phyloP scores from a whole-genome alignment of 2,888 invertebrate species.

The Torymus tubicola region DNA sequence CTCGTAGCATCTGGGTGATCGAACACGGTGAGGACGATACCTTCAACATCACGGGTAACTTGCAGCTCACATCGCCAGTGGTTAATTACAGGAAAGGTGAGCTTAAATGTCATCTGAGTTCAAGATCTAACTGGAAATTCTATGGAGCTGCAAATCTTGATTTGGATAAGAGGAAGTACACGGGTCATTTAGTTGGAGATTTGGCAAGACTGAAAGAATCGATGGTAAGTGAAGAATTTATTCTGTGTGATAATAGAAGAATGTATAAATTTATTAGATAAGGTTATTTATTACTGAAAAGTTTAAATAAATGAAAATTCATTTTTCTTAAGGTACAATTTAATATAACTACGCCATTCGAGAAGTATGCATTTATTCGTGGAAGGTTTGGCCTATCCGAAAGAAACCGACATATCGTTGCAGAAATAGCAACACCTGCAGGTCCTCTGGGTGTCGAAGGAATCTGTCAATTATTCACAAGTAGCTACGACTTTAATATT shows the following conservation, averaged over 20 bases:
- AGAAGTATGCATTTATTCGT: slow-evolving; percentile 81
- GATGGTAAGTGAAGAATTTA: slow-evolving; percentile 75
- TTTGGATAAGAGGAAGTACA: slow-evolving; percentile 84
- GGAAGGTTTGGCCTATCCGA: slow-evolving; percentile 86
- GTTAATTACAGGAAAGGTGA: slow-evolving; percentile 82
- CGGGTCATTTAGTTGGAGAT: slow-evolving; percentile 80
- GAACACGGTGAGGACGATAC: slow-evolving; percentile 78
- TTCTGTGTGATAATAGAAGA: background rate
- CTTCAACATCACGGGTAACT: slow-evolving; percentile 82
- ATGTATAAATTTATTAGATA: no score
- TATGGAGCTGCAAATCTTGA: slow-evolving; percentile 84
- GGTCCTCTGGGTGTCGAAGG: slow-evolving; percentile 85
- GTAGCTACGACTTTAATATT: slow-evolving; percentile 83
- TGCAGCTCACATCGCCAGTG: slow-evolving; percentile 83
- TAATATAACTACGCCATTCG: slow-evolving; percentile 86
- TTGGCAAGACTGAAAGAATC: slow-evolving; percentile 85
- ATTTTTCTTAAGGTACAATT: slow-evolving; percentile 72
- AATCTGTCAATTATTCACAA: slow-evolving; percentile 80
- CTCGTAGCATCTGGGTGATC: slow-evolving; percentile 85
- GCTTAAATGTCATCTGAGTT: slow-evolving; percentile 82
- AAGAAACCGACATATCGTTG: slow-evolving; percentile 83
- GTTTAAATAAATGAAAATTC: background rate
- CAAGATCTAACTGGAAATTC: slow-evolving; percentile 82
- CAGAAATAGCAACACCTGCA: slow-evolving; percentile 83
- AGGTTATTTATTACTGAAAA: background rate